Evolutionary conservation across 2,113 vertebrate species (phyloP).

Genomic region (Nipponia nippon): DNA sequence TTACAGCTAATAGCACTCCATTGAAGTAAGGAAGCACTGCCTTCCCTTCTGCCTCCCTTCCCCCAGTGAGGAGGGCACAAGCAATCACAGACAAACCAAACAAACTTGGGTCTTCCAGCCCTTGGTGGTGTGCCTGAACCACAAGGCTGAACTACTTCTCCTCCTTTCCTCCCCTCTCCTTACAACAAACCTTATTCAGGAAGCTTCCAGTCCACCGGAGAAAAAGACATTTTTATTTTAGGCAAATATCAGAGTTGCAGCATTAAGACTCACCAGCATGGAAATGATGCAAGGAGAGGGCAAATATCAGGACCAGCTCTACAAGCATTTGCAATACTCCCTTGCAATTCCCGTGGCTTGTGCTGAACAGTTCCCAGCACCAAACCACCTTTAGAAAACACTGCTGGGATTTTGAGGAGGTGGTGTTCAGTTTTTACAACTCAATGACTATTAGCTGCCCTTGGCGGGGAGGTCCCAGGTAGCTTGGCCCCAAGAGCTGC

Average conservation of each 20-base stretch:
- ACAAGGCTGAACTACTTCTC: not conserved
- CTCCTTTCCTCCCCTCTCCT: rapidly evolving
- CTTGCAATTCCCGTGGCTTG: not conserved
- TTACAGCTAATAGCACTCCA: not conserved
- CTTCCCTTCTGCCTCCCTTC: not conserved
- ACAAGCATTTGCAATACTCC: not conserved
- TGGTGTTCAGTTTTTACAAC: not conserved
- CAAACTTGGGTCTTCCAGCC: not conserved
- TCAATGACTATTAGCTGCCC: not conserved
- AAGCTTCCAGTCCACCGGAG: not conserved
- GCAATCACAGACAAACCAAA: not conserved
- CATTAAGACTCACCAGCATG: not conserved
- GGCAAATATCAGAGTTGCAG: not conserved
- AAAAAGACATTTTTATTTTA: not conserved
- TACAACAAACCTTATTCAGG: not conserved
- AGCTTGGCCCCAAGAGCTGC: not conserved
- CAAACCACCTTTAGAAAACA: not conserved
- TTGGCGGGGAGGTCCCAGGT: not conserved
- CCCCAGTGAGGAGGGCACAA: not conserved
- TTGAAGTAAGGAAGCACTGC: not conserved
- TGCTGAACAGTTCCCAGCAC: not conserved
- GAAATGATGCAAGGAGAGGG: rapidly evolving
- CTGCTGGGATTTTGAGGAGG: not conserved
- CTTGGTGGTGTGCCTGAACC: not conserved
- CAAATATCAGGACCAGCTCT: not conserved